Evolutionary conservation across 2,797 vertebrate species (phyloP), one percentile per base, ranked within the genome.

Genomic region (Ctenosaura bakeri): DNA sequence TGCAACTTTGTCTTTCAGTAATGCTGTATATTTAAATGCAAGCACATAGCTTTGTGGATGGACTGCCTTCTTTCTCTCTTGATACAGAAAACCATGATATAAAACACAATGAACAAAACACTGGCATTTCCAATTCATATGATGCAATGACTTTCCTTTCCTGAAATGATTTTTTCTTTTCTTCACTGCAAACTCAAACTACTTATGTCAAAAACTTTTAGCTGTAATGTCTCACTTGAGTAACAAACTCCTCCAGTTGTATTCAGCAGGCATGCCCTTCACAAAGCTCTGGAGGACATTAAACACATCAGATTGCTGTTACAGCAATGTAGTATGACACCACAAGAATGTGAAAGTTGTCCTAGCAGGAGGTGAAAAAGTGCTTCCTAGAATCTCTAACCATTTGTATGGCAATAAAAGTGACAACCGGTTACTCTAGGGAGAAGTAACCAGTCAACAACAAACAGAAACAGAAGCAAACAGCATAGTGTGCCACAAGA

Each of bases 271-370:
- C 92, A 91, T 85, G 92, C 86, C 93, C 94, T 96, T 94, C 91
- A 93, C 76, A 94, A 89, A 91, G 29, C 76, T 81, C 69, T 92
- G 74, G 88, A 93, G 93, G 94, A 92, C 83, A 93, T 87, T 22
- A 74, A 87, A 83, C 66, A 91, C 90, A 83, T 90, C 92, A 81
- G 95, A 92, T 90, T 93, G 91, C 78, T 89, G 87, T 90, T 78
- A 92, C 91, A 90, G 89, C 90, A 82, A 95, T 93, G 94, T 91
- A 92, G 87, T 54, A 50, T 95, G 90, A 94, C 90, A 94, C 87
- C 81, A 0, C 77, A 92, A 92, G 94, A 95, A 95, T 71, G 66
- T 83, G 88, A 95, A 95, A 87, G 88, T 74, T 92, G 80, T 81
- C 89, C 66, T 93, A 91, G 76, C 90, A 86, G 90, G 91, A 95